Percentiles rank a stretch among this genome's conserved stretches.
Conservation (phyloP, 2,113 vertebrate genomes). For the Heteronetta atricapilla region DNA sequence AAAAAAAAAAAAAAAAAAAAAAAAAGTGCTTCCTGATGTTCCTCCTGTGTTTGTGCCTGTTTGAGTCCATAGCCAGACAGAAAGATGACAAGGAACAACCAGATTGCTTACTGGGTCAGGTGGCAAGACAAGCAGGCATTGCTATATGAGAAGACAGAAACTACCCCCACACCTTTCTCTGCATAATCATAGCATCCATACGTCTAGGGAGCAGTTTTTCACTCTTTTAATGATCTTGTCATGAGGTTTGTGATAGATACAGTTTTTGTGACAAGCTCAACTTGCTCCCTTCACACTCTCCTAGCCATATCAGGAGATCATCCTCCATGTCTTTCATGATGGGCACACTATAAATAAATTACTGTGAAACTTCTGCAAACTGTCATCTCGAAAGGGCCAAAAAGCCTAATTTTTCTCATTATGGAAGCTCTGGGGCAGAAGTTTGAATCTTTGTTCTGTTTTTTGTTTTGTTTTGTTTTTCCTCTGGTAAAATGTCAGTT, state of each 20-base stretch:
- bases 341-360: background rate
- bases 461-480: background rate
- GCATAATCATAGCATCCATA: background rate
- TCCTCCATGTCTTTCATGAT: background rate
- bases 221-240: background rate
- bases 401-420: background rate
- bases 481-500: conserved; percentile 22
- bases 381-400: background rate
- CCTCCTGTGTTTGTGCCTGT: background rate
- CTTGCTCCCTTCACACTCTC: background rate
- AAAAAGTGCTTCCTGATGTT: background rate
- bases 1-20: no score
- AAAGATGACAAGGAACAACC: background rate
- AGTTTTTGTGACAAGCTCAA: background rate
- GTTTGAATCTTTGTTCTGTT: background rate
- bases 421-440: background rate
- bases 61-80: background rate
- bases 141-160: background rate
- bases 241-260: background rate
- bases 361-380: background rate
- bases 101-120: background rate
- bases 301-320: background rate
- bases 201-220: background rate
- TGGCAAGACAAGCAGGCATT: background rate
- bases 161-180: background rate